These are phyloP conservation scores for Malurus melanocephalus DNA, from an alignment of 2,113 vertebrate genomes.

Conservation along the genomic window DNA sequence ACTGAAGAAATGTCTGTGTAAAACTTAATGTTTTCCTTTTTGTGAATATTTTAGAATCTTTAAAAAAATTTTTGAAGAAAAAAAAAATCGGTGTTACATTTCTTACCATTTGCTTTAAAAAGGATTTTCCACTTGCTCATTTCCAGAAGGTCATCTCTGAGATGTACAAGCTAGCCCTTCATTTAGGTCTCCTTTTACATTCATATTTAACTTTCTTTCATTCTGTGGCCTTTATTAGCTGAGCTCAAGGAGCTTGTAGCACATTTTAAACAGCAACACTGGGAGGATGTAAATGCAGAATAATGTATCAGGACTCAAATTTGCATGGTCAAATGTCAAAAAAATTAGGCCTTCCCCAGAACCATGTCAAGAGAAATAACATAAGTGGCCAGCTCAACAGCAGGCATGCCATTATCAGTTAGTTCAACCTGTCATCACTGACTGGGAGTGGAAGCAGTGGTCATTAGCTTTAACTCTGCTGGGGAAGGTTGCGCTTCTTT, in stretches of 20 bases:
- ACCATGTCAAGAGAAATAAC: conserved; percentile 97
- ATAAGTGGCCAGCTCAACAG: conserved; percentile 89
- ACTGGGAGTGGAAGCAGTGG: conserved; percentile 84
- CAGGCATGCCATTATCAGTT: conserved; percentile 93
- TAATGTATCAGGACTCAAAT: conserved; percentile 98
- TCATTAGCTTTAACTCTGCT: conserved; percentile 89
- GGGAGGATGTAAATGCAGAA: conserved; percentile 97
- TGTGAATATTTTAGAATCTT: conserved; percentile 62
- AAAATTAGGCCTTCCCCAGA: conserved; percentile 97
- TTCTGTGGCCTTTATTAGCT: conserved; percentile 86
- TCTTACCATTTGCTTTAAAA: conserved; percentile 63
- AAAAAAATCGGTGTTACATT: conserved; percentile 24
- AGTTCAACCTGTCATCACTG: conserved; percentile 94
- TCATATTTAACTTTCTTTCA: conserved; percentile 83
- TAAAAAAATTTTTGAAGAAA: conserved; percentile 19
- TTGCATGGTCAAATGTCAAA: conserved; percentile 99
- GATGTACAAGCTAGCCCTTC: conserved; percentile 71
- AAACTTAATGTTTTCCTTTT: conserved; percentile 58
- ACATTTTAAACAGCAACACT: conserved; percentile 85
- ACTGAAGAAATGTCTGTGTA: conserved; percentile 31
- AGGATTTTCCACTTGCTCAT: conserved; percentile 47
- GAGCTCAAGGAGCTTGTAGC: conserved; percentile 81
- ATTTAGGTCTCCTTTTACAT: conserved; percentile 80
- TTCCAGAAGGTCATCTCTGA: conserved; percentile 75
- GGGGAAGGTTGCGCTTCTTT: conserved; percentile 70